phyloP scores from a whole-genome alignment of 2,797 vertebrate genomes.

The Smutsia gigantea region DNA sequence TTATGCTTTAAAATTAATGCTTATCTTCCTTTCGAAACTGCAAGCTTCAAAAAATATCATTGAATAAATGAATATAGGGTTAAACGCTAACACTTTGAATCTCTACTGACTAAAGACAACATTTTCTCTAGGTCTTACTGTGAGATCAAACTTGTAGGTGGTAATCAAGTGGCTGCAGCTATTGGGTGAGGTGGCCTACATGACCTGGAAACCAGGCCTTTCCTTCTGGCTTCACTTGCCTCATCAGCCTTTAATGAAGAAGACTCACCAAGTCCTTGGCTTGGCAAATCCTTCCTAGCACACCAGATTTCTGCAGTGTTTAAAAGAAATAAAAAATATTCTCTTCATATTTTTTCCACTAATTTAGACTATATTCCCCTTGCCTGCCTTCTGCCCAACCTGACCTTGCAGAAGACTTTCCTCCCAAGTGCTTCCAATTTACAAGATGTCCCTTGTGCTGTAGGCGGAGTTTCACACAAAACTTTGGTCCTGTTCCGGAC shows the following conservation, averaged over 20 bases:
- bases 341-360: neutral
- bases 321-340: neutral
- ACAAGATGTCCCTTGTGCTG: neutral
- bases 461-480: neutral
- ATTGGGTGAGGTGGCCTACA: neutral
- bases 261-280: neutral
- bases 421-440: slow-evolving; percentile 15
- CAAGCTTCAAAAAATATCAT: neutral
- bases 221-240: slow-evolving; percentile 47
- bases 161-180: slow-evolving; percentile 5
- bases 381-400: neutral
- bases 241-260: slow-evolving; percentile 13
- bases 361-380: slow-evolving; percentile 8
- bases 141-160: slow-evolving; percentile 5
- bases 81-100: neutral
- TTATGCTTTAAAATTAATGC: neutral
- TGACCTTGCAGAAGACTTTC: neutral
- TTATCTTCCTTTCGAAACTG: neutral
- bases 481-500: slow-evolving; percentile 3
- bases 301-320: neutral
- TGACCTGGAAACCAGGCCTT: neutral
- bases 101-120: neutral
- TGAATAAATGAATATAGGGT: neutral
- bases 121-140: slow-evolving; percentile 40
- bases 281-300: neutral